These are phyloP conservation scores for Drosophila kurseongensis DNA, from an alignment of 1,140 invertebrate species.

Conservation along the genomic window DNA sequence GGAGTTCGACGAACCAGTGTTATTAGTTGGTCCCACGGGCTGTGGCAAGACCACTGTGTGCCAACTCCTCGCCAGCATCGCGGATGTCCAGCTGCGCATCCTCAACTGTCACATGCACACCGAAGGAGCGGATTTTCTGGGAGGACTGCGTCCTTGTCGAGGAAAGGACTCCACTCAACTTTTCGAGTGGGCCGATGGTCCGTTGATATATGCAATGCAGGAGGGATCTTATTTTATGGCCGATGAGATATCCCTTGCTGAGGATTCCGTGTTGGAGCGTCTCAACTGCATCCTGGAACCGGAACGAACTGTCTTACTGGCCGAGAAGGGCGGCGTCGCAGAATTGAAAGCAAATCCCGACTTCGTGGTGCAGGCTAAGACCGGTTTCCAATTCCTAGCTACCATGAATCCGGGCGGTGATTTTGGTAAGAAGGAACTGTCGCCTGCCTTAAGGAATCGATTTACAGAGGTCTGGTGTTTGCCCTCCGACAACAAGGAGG, in stretches of 20 bases:
- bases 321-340: constrained; percentile 91
- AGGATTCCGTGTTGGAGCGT: constrained; percentile 99
- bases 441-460: constrained; percentile 97
- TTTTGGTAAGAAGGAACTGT: constrained; percentile 99
- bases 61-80: constrained; percentile 92
- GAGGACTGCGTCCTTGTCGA: constrained; percentile 96
- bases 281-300: constrained; percentile 98
- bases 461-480: constrained; percentile 99
- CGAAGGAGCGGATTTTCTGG: constrained; percentile 98
- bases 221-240: constrained; percentile 95
- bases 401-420: constrained; percentile 99
- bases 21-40: constrained; percentile 99
- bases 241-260: constrained; percentile 99
- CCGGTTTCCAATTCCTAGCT: constrained; percentile 95
- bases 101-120: constrained; percentile 99
- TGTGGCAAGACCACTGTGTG: constrained; percentile 99
- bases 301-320: constrained; percentile 94
- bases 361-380: constrained; percentile 89
- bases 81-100: constrained; percentile 88
- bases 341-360: constrained; percentile 85
- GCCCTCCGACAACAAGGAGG: constrained; percentile 85
- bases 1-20: constrained; percentile 96
- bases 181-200: constrained; percentile 99
- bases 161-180: constrained; percentile 86
- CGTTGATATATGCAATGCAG: constrained; percentile 96